These are phyloP conservation scores for Cochlearius cochlearius DNA, from an alignment of 2,113 vertebrate genomes.

Conservation along the genomic window DNA sequence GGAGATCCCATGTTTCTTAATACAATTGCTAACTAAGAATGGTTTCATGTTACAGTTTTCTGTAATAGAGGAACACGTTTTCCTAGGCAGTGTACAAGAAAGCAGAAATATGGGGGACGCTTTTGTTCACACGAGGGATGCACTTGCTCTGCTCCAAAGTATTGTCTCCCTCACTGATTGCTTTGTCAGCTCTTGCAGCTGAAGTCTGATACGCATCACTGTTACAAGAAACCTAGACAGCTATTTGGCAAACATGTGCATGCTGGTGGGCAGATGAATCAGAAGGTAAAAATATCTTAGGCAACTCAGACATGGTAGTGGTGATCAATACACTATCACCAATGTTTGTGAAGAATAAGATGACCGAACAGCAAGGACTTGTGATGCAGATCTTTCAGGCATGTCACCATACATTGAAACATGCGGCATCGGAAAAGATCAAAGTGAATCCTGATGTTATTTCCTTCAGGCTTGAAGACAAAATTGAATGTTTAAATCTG, in stretches of 20 bases:
- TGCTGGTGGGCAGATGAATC: background rate
- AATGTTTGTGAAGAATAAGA: background rate
- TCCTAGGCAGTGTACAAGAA: background rate
- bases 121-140: background rate
- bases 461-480: background rate
- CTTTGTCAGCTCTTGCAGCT: background rate
- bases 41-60: background rate
- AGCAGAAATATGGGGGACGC: rapidly evolving
- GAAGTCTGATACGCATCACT: background rate
- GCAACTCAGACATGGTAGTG: rapidly evolving
- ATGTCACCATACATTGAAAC: background rate
- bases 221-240: background rate
- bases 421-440: rapidly evolving
- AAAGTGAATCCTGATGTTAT: background rate
- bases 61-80: background rate
- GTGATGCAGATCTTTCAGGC: background rate
- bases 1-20: background rate
- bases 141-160: background rate
- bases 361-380: background rate
- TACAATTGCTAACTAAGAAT: background rate
- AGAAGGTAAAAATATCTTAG: background rate
- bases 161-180: background rate
- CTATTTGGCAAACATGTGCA: background rate
- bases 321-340: background rate
- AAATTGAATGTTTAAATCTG: background rate